Base-by-base conservation (phyloP, 1,140 invertebrate genomes). In the Drosophila bipectinata region DNA sequence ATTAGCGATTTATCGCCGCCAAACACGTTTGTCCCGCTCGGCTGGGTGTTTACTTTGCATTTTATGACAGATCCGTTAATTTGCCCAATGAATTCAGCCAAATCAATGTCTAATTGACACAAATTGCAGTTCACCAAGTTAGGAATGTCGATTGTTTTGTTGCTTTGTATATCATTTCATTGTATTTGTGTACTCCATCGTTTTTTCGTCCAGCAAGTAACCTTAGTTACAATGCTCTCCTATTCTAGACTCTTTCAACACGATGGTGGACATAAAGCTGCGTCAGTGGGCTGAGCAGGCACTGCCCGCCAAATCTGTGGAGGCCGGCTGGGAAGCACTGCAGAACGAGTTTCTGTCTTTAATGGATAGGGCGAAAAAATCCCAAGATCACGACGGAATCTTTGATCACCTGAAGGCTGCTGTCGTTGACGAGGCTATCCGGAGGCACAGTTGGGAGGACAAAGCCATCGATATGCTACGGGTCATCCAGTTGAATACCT, bases 231-330 rank as follows among this genome's bases (percentile, higher is more conserved):
- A 41, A 5, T 15, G 37, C 44, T 60, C 18, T 7, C 3, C 58
- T 41, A 10, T 83, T 88, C 12, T 64, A 96, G 97, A 96, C 82
- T 97, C 96, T 18, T 99, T 99, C 92, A 99, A 99, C 91, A 99
- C 98, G 6, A 95, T 96, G 44, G 97, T 99, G 12, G 99, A 99
- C 92, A 99, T 99, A 63, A 98, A 98, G 91, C 92, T 99, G 10
- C 96, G 97, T 73, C 96, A 99, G 77, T 99, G 98, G 98, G 97
- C 98, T 0, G 98, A 99, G 83, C 94, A 96, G 49, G 95, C 95
- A 37, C 92, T 99, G 49, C 98, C 98, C 0, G 93, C 94, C 4
- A 96, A 96, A 91, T 97, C 97, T 61, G 96, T 98, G 4, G 95
- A 97, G 91, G 92, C 92, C 10, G 93, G 98, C 5, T 97, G 97